Evolutionary conservation across 2,888 invertebrate genomes (phyloP), one percentile per base, ranked within the genome.

Genomic region (Mythimna impura): DNA sequence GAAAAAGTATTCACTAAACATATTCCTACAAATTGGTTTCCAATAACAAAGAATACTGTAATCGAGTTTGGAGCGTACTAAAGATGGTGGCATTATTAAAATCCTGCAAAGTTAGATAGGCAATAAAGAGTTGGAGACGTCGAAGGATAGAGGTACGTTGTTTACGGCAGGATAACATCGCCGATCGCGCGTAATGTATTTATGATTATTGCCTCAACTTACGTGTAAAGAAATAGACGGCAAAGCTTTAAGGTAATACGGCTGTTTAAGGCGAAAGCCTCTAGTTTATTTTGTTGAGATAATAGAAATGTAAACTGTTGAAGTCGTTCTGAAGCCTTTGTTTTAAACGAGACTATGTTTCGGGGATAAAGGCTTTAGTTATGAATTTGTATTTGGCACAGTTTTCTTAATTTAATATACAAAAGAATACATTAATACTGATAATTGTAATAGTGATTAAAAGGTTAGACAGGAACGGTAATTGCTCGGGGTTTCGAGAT

Each of bases 101-200:
- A 94, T 91, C 91, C 93, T 89, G 89, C 93, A 91, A 96, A 96
- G 94, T 96, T 95, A 93, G 94, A 95, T 94, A 92, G 93, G 93
- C 93, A 93, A 93, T 94, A 96, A 95, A 94, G 94, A 93, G 93
- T 93, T 93, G 84, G 87, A 77, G 79, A 66, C 79, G 81, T 71
- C 79, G 87, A 87, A 88, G 84, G 85, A 86, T 88, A 85, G 90
- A 89, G 91, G 90, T 90, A 90, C 92, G 89, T 94, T 95, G 95
- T 96, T 95, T 95, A 94, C 95, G 92, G 89, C 89, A 81, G 93
- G 95, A 93, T 95, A 92, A 90, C 91, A 88, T 91, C 91, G 90
- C 93, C 94, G 94, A 96, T 96, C 93, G 94, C 88, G 93, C 95
- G 96, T 96, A 96, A 96, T 96, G 96, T 96, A 96, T 96, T 96